Evolutionary conservation across 2,113 vertebrate species (phyloP).

Genomic region (Tragelaphus buxtoni): DNA sequence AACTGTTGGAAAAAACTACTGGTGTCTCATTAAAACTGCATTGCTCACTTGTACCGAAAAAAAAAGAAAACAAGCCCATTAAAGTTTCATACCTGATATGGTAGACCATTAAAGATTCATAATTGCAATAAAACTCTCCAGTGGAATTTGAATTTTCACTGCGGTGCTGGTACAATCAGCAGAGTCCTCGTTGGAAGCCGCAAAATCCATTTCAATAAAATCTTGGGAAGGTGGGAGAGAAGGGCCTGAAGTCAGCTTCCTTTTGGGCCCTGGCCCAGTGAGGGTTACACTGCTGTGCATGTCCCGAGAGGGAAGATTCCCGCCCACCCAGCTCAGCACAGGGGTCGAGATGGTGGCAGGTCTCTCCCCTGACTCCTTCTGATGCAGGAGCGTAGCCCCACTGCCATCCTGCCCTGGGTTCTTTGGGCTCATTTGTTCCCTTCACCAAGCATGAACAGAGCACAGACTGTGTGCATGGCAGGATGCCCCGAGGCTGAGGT

Average conservation of each 20-base stretch:
- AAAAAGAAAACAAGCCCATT: not conserved
- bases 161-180: not conserved
- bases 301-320: not conserved
- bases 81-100: slow-evolving; percentile 64
- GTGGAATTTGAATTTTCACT: slow-evolving; percentile 23
- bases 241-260: not conserved
- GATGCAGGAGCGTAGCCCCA: not conserved
- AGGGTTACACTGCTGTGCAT: accelerated
- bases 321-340: accelerated
- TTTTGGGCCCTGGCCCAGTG: accelerated
- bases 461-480: not conserved
- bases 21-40: slow-evolving; percentile 60
- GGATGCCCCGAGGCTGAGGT: not conserved
- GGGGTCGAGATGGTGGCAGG: not conserved
- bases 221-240: not conserved
- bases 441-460: not conserved
- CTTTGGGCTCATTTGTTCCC: not conserved
- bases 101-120: slow-evolving; percentile 74
- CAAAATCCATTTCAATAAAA: not conserved
- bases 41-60: slow-evolving; percentile 22
- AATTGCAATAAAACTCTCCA: slow-evolving; percentile 58
- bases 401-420: not conserved
- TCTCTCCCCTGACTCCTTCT: not conserved
- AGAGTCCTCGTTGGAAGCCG: not conserved
- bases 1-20: slow-evolving; percentile 46